Evolutionary conservation across 2,888 invertebrate genomes (phyloP).

Genomic region (Leucophenga maculata): DNA sequence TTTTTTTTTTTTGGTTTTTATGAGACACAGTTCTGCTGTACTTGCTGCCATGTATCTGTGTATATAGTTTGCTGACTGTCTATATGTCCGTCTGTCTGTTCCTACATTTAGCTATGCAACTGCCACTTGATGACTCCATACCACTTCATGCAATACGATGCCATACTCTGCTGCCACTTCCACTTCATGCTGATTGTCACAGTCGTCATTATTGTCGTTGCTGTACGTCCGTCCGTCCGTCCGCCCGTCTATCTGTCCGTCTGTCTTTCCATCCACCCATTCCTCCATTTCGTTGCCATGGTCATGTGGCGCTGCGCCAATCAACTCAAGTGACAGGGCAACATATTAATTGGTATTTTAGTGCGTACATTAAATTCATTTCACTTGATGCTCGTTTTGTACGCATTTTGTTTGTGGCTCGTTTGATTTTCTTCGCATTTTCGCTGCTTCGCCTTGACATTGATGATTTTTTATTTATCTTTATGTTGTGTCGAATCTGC

Average conservation of each 20-base stretch:
- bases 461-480: background rate
- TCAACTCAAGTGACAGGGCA: constrained; percentile 21
- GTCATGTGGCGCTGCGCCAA: constrained; percentile 23
- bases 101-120: too few species aligned
- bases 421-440: background rate
- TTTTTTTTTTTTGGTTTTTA: background rate
- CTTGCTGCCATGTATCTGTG: too few species aligned
- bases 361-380: constrained; percentile 27
- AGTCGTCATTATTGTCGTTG: background rate
- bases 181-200: too few species aligned
- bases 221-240: background rate
- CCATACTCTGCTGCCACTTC: too few species aligned
- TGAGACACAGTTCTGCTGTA: background rate
- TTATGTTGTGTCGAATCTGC: background rate
- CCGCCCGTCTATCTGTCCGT: background rate
- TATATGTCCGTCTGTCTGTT: background rate
- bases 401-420: background rate
- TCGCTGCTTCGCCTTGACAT: background rate
- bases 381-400: constrained; percentile 20
- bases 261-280: background rate
- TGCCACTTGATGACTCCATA: too few species aligned
- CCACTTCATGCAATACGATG: too few species aligned
- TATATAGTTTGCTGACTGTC: background rate
- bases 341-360: constrained; percentile 29
- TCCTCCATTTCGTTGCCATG: background rate